These are phyloP conservation scores for Manis javanica DNA, from an alignment of 2,797 vertebrate species.

Conservation along the genomic window DNA sequence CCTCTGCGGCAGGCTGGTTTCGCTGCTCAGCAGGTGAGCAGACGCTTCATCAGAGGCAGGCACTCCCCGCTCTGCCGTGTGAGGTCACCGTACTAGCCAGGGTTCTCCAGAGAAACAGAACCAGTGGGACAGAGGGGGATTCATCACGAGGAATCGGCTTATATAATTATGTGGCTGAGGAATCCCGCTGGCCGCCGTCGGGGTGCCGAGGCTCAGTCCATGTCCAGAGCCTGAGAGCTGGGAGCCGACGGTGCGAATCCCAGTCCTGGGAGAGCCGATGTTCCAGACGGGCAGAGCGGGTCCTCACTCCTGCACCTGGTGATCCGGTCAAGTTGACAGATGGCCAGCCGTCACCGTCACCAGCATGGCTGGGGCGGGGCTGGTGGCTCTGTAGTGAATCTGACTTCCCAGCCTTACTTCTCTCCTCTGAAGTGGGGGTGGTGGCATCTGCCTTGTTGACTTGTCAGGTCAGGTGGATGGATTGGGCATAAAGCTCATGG, in stretches of 20 bases:
- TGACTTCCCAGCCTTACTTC: background rate
- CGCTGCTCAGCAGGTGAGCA: background rate
- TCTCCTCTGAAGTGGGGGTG: background rate
- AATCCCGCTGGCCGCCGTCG: background rate
- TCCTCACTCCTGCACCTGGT: background rate
- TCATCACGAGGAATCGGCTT: background rate
- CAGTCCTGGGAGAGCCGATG: background rate
- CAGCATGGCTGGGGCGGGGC: rapidly evolving
- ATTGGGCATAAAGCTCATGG: rapidly evolving
- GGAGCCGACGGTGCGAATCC: rapidly evolving
- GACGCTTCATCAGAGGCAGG: background rate
- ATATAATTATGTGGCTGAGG: rapidly evolving
- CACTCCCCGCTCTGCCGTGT: background rate
- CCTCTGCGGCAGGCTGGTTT: rapidly evolving
- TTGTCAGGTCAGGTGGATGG: background rate
- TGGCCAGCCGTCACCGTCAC: rapidly evolving
- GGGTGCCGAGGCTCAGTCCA: background rate
- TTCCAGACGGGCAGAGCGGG: background rate
- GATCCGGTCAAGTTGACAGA: rapidly evolving
- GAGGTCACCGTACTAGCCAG: rapidly evolving
- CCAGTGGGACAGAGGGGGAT: background rate
- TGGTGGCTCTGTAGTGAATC: background rate
- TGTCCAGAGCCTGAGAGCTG: background rate
- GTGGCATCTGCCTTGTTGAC: background rate
- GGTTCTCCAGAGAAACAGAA: background rate